A percentile compares a stretch with the other conserved stretches of the same genome.
phyloP scores from a whole-genome alignment of 2,113 vertebrate species.

The Mustelus asterias region DNA sequence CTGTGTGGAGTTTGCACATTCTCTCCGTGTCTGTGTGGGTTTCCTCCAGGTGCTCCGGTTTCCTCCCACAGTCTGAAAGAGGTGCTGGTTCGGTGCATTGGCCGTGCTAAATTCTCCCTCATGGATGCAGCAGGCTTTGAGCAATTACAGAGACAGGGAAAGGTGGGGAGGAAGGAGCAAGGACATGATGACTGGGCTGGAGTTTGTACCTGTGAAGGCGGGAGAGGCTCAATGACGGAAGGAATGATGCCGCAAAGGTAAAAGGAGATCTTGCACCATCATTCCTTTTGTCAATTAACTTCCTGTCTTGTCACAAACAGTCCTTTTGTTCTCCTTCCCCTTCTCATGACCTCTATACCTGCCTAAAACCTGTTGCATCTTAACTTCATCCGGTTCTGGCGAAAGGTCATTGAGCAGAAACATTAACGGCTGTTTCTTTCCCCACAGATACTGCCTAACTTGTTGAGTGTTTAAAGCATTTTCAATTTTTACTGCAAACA shows the following conservation, averaged over 20 bases:
- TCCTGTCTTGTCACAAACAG: not conserved
- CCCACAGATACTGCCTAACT: too few species aligned
- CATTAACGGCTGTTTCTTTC: not conserved
- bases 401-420: not conserved
- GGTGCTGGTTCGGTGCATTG: too few species aligned
- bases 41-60: too few species aligned
- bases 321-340: not conserved
- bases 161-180: not conserved
- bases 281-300: not conserved
- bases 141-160: not conserved
- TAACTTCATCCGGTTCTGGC: not conserved
- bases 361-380: not conserved
- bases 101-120: too few species aligned
- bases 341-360: not conserved
- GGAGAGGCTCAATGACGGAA: not conserved
- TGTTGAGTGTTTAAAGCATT: not conserved
- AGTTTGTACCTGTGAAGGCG: too few species aligned
- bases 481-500: not conserved
- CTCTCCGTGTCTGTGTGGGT: too few species aligned
- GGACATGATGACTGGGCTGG: not conserved
- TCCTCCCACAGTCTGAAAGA: too few species aligned
- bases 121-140: not conserved
- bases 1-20: too few species aligned
- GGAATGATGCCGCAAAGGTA: too few species aligned
- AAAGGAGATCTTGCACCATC: not conserved